Conservation (phyloP, 2,113 vertebrate species). For the Scomber scombrus region DNA sequence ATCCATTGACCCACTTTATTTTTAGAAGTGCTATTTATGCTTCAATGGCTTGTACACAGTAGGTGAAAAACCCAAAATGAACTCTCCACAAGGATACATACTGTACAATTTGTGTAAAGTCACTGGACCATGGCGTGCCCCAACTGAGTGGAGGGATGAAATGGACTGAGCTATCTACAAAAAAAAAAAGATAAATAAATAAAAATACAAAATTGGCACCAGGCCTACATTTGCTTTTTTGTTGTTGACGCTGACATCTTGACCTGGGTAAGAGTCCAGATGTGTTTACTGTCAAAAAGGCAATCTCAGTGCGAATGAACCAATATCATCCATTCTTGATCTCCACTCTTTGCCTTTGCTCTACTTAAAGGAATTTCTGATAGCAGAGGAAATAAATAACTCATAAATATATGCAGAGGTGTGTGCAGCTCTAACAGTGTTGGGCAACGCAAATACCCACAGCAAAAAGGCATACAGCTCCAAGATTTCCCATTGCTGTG, state of each 20-base stretch:
- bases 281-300: slow-evolving; percentile 17
- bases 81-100: slow-evolving; percentile 37
- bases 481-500: slow-evolving; percentile 28
- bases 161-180: slow-evolving; percentile 7
- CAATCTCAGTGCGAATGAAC: background rate
- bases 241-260: slow-evolving; percentile 23
- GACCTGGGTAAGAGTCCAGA: background rate
- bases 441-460: slow-evolving; percentile 21
- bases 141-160: slow-evolving; percentile 28
- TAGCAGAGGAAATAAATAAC: slow-evolving; percentile 52
- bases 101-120: slow-evolving; percentile 51
- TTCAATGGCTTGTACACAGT: slow-evolving; percentile 41
- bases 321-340: slow-evolving; percentile 32
- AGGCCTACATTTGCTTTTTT: slow-evolving; percentile 1
- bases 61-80: slow-evolving; percentile 43
- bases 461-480: slow-evolving; percentile 14
- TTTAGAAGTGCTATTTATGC: slow-evolving; percentile 65
- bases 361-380: slow-evolving; percentile 16
- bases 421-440: slow-evolving; percentile 8
- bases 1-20: slow-evolving; percentile 47
- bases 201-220: slow-evolving; percentile 8
- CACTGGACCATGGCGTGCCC: slow-evolving; percentile 27
- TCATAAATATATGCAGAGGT: slow-evolving; percentile 45
- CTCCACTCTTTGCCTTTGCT: slow-evolving; percentile 42
- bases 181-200: slow-evolving; percentile 8